A percentile compares a stretch with the other conserved stretches of the same genome.
Conservation (phyloP, 2,888 invertebrate species). For the Erynnis tages region DNA sequence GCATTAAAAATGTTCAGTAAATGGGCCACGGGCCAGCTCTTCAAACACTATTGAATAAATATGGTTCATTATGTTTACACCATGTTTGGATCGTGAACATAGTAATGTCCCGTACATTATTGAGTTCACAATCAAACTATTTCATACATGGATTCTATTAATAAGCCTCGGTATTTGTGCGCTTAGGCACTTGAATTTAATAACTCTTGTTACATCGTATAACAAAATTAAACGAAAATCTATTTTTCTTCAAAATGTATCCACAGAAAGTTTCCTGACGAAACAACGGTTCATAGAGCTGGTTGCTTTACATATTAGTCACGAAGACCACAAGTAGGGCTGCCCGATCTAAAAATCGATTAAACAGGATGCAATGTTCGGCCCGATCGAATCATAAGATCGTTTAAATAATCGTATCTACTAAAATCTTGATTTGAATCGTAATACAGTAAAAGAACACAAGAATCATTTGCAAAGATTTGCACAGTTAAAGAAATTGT, state of each 20-base stretch:
- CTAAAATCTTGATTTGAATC: too few species aligned
- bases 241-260: too few species aligned
- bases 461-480: too few species aligned
- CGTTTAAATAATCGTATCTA: too few species aligned
- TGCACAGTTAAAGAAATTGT: constrained; percentile 63
- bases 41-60: constrained; percentile 22
- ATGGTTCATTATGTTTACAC: constrained; percentile 10
- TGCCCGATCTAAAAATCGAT: too few species aligned
- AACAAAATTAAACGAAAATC: not conserved
- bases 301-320: constrained; percentile 65
- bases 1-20: constrained; percentile 18
- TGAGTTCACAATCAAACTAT: not conserved
- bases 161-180: not conserved
- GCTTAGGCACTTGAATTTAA: too few species aligned
- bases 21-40: constrained; percentile 14
- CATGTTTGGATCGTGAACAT: not conserved
- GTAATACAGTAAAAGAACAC: too few species aligned
- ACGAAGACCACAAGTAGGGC: constrained; percentile 36
- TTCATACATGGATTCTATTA: not conserved
- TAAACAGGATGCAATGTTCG: too few species aligned
- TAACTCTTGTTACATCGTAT: too few species aligned
- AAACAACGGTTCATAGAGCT: constrained; percentile 28
- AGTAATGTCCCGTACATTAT: not conserved
- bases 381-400: too few species aligned
- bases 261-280: too few species aligned